Percentiles rank a stretch among this genome's conserved stretches.
phyloP scores from a whole-genome alignment of 1,140 invertebrate species.

The Cardiocondyla obscurior region DNA sequence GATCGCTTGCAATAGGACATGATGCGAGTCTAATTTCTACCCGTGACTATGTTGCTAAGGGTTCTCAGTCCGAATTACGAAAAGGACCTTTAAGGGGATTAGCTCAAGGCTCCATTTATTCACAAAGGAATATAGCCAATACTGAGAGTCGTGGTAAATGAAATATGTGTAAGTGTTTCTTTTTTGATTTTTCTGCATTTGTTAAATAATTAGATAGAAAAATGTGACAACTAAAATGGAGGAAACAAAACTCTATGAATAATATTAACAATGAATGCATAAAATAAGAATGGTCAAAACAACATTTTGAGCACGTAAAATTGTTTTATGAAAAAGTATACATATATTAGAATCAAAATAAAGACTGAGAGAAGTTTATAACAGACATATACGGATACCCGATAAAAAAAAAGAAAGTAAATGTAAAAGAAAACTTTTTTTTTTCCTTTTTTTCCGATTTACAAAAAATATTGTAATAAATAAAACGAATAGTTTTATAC shows the following conservation, averaged over 20 bases:
- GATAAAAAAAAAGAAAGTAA: too few relatives aligned
- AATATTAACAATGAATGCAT: too few relatives aligned
- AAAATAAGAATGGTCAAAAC: too few relatives aligned
- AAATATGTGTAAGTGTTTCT: slow-evolving; percentile 80
- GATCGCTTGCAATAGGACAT: slow-evolving; percentile 84
- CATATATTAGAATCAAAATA: too few relatives aligned
- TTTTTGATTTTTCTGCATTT: slow-evolving; percentile 65
- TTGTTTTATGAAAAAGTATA: too few relatives aligned
- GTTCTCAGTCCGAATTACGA: slow-evolving; percentile 86
- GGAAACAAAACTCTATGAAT: too few relatives aligned
- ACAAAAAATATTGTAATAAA: background rate
- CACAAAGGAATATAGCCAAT: slow-evolving; percentile 83
- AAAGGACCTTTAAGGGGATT: slow-evolving; percentile 87
- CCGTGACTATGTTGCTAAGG: slow-evolving; percentile 84
- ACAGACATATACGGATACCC: too few relatives aligned
- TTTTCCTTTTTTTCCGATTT: too few relatives aligned
- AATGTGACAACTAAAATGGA: background rate
- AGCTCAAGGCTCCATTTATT: slow-evolving; percentile 89
- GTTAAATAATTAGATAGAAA: slow-evolving; percentile 31
- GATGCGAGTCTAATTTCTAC: slow-evolving; percentile 83
- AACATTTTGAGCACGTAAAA: too few relatives aligned
- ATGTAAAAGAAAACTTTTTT: too few relatives aligned
- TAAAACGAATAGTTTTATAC: background rate
- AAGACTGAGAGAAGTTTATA: too few relatives aligned
- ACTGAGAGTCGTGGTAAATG: slow-evolving; percentile 85